A percentile compares a stretch with the other conserved stretches of the same genome.
phyloP scores from a whole-genome alignment of 2,888 invertebrate genomes.

The Rhagium mordax region DNA sequence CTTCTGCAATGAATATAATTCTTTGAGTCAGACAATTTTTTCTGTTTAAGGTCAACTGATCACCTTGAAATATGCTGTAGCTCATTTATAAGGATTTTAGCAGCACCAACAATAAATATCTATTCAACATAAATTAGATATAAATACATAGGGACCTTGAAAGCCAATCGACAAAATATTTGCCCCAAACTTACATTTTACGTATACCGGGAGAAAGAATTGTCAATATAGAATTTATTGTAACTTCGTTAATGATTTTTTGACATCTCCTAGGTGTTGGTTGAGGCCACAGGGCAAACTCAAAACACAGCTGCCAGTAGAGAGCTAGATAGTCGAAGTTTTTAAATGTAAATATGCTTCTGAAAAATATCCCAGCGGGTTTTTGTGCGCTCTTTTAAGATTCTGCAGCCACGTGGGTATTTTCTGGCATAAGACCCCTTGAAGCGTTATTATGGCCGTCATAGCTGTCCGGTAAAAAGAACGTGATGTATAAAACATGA shows the following conservation, averaged over 20 bases:
- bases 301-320: no score
- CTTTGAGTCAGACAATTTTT: conserved; percentile 14
- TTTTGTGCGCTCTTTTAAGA: not conserved
- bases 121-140: not conserved
- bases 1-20: conserved; percentile 1
- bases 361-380: not conserved
- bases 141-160: not conserved
- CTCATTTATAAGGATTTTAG: not conserved
- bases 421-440: not conserved
- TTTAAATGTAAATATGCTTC: no score
- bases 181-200: not conserved
- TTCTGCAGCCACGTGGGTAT: not conserved
- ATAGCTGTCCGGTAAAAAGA: not conserved
- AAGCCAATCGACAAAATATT: not conserved
- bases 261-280: no score
- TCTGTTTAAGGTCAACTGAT: conserved; percentile 14
- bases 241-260: no score
- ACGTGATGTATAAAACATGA: not conserved
- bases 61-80: conserved; percentile 1
- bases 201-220: no score
- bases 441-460: not conserved
- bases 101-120: not conserved
- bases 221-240: no score
- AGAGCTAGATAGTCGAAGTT: no score
- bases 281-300: no score